phyloP scores from a whole-genome alignment of 2,113 vertebrate species.

The Rutilus rutilus region DNA sequence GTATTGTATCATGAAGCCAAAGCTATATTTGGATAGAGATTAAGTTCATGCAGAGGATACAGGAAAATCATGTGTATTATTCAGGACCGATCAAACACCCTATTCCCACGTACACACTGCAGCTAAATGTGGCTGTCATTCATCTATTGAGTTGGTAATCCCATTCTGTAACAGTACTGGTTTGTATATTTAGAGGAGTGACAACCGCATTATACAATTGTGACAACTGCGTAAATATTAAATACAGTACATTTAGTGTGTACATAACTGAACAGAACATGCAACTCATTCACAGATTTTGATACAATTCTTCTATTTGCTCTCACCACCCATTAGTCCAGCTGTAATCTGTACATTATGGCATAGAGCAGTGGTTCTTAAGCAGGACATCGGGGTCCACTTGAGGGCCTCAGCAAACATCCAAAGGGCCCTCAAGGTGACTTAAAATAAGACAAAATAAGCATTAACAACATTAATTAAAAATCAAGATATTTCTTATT shows the following conservation, averaged over 20 bases:
- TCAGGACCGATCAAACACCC: slow-evolving; percentile 15
- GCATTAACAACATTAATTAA: no score
- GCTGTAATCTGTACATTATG: not conserved
- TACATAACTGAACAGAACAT: no score
- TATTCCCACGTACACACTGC: not conserved
- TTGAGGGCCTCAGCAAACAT: not conserved
- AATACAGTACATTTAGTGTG: no score
- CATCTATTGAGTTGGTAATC: not conserved
- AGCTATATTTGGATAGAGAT: slow-evolving; percentile 20
- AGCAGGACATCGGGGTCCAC: not conserved
- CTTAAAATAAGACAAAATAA: not conserved
- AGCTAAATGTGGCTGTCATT: slow-evolving; percentile 12
- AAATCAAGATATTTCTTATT: no score
- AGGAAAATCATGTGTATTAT: not conserved
- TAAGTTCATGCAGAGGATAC: not conserved
- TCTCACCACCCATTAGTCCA: not conserved
- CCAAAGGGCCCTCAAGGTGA: not conserved
- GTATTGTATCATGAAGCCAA: not conserved
- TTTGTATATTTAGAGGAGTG: not conserved
- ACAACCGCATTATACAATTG: not conserved
- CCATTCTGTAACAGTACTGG: not conserved
- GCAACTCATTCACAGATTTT: no score
- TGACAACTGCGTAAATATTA: no score
- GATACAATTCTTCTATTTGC: not conserved
- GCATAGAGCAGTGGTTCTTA: not conserved